Evolutionary conservation across 2,113 vertebrate genomes (phyloP), one percentile per base, ranked within the genome.

Genomic region (Platysternon megacephalum): DNA sequence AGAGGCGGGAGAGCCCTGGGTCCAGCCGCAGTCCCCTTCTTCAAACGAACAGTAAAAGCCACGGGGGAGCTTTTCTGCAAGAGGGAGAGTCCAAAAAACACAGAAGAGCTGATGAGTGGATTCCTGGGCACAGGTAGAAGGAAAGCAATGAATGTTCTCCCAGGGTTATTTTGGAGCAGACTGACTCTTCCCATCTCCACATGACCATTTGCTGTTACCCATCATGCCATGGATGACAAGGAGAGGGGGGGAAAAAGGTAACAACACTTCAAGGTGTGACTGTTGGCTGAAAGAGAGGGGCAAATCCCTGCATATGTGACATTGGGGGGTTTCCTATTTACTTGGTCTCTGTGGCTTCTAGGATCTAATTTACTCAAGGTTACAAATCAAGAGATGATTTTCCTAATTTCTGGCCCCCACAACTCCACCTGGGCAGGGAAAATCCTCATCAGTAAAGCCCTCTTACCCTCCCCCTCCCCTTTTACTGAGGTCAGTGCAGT

Each of bases 11-110:
- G 85, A 94, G 80, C 79, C 88, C 86, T 98, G 97, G 42, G 96
- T 95, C 99, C 99, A 99, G 88, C 99, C 98, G 88, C 99, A 99
- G 81, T 99, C 98, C 6, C 98, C 99, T 16, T 99, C 98, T 96
- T 99, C 99, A 86, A 99, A 99, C 0, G 99, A 98, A 92, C 99
- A 99, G 97, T 99, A 99, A 97, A 99, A 99, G 51, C 99, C 99
- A 87, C 98, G 97, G 88, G 99, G 99, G 87, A 99, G 99, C 68
- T 97, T 98, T 93, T 98, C 99, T 99, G 98, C 51, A 97, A 87
- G 82, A 89, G 82, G 28, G 86, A 98, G 83, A 97, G 39, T 95
- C 68, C 1, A 93, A 76, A 92, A 11, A 79, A 80, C 0, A 1
- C 51, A 87, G 29, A 26, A 94, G 35, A 96, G 87, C 48, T 28